Evolutionary conservation across 1,140 invertebrate genomes (phyloP).

Genomic region (Conus ventricosus): DNA sequence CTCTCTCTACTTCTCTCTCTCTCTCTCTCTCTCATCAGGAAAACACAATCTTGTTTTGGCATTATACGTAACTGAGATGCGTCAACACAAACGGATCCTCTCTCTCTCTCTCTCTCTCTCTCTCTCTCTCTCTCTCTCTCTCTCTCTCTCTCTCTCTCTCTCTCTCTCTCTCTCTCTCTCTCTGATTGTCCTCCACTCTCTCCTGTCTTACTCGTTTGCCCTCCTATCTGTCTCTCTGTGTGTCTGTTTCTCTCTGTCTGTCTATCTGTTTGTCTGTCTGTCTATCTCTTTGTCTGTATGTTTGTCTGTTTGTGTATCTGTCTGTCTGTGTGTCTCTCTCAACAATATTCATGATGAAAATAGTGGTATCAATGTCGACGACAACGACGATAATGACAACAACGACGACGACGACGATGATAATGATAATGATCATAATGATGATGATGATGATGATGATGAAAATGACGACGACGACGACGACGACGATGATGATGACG

Average conservation of each 20-base stretch:
- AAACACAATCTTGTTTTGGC: too few species aligned
- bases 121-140: too few species aligned
- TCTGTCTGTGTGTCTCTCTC: not conserved
- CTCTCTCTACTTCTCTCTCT: too few species aligned
- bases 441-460: not conserved
- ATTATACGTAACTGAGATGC: too few species aligned
- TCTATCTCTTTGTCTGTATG: not conserved
- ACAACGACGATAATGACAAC: not conserved
- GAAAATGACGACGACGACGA: not conserved
- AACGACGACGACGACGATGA: not conserved
- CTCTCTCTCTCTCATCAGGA: too few species aligned
- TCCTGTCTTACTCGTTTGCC: not conserved
- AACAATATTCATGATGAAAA: too few species aligned
- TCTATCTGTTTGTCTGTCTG: not conserved
- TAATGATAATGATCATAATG: not conserved
- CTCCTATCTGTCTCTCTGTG: not conserved
- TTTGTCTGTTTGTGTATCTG: constrained; percentile 1
- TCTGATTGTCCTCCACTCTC: too few species aligned
- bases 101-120: too few species aligned
- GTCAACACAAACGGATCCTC: too few species aligned
- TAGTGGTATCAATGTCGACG: not conserved
- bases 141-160: too few species aligned
- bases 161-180: too few species aligned
- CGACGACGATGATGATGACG: not conserved
- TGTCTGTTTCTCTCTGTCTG: too few species aligned